Evolutionary conservation across 2,113 vertebrate species (phyloP).

Genomic region (Leptobrachium leishanense): DNA sequence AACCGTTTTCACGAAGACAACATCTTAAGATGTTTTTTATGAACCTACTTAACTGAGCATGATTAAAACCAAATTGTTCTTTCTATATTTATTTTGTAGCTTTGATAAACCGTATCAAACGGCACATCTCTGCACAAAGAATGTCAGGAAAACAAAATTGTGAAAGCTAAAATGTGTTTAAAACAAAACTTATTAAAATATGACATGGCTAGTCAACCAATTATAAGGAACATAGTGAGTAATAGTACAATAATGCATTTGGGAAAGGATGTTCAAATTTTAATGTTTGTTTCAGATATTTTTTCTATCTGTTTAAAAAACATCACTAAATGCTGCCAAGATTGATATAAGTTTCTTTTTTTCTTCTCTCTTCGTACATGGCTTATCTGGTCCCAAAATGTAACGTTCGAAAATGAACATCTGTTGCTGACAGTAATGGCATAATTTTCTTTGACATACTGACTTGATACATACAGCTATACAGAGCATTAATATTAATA

Average conservation of each 20-base stretch:
- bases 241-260: not conserved
- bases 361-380: not conserved
- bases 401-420: not conserved
- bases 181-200: too few species aligned
- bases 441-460: not conserved
- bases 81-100: not conserved
- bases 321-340: not conserved
- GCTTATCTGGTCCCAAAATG: not conserved
- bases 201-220: not conserved
- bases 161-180: too few species aligned
- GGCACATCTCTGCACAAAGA: not conserved
- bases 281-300: not conserved
- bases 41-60: too few species aligned
- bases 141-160: not conserved
- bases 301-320: not conserved
- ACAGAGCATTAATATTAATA: slow-evolving; percentile 1
- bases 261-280: not conserved
- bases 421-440: slow-evolving; percentile 2
- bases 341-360: not conserved
- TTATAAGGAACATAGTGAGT: not conserved
- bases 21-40: too few species aligned
- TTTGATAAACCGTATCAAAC: not conserved
- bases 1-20: too few species aligned
- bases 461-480: not conserved
- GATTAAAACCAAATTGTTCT: not conserved